Evolutionary conservation across 2,797 vertebrate species (phyloP).

Genomic region (Cetoscarus ocellatus): DNA sequence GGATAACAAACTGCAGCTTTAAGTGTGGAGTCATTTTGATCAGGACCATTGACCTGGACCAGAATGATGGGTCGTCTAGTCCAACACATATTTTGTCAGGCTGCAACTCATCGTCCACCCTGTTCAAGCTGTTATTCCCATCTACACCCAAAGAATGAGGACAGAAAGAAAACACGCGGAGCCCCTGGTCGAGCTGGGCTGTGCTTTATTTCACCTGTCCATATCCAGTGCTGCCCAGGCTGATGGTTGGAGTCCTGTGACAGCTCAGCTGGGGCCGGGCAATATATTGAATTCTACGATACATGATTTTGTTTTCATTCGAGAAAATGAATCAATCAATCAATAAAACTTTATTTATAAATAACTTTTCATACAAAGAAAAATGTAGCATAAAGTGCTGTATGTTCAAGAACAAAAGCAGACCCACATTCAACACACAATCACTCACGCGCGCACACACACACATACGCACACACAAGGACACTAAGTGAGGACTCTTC

Average conservation of each 20-base stretch:
- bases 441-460: too few relatives aligned
- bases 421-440: too few relatives aligned
- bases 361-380: too few relatives aligned
- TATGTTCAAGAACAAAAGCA: too few relatives aligned
- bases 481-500: too few relatives aligned
- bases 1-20: constrained; percentile 26
- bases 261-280: neutral
- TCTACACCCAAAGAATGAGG: constrained; percentile 50
- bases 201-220: constrained; percentile 64
- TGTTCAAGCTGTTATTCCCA: constrained; percentile 66
- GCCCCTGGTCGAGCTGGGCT: constrained; percentile 8
- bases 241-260: constrained; percentile 9
- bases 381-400: too few relatives aligned
- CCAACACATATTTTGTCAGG: constrained; percentile 48
- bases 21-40: constrained; percentile 16
- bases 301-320: too few relatives aligned
- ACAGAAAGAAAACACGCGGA: constrained; percentile 3
- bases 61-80: constrained; percentile 54
- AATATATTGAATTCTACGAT: too few relatives aligned
- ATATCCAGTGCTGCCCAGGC: constrained; percentile 13
- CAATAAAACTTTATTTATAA: too few relatives aligned
- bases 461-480: too few relatives aligned
- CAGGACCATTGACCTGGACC: constrained; percentile 14
- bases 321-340: too few relatives aligned
- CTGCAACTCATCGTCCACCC: constrained; percentile 56